Evolutionary conservation across 1,140 invertebrate species (phyloP), one percentile per base, ranked within the genome.

Genomic region (Drosophila sp.): DNA sequence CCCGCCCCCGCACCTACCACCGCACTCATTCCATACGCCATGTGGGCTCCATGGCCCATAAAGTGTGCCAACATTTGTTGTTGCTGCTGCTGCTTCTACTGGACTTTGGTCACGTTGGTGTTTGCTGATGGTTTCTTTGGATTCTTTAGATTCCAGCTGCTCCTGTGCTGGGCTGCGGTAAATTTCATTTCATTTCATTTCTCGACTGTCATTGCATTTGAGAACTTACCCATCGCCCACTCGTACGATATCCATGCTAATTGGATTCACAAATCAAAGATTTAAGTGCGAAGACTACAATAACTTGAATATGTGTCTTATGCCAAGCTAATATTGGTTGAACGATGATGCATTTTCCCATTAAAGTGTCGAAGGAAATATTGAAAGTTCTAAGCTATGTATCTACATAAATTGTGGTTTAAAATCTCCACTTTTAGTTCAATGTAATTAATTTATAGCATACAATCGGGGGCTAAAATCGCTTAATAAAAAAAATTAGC

Each of bases 191-290:
- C 76, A 72, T 81, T 85, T 75, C 25, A 67, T 30, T 44, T 70
- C 60, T 83, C 72, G 71, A 55, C 65, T 71, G 79, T 85, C 83
- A 86, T 82, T 85, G 67, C 56, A 68, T 47, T 44, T 73, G 50
- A 72, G 70, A 81, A 50, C 44, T 27, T 50, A 8, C 73, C 79
- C 29, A 7, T 30, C 5, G 32, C 25, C 11, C 66, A 81, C 61
- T 72, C 63, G 71, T 78, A 73, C 44, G 69, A 83, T 87, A 83
- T 82, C 72, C 79, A 83, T 83, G 84, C 76, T 86, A 86, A 86
- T 86, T 86, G 83, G 83, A 83, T 82, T 76, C 58, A 38, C 72
- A 76, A 83, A 78, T 76, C 33, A 60, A 77, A 75, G 61, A 11
- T 4, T 50, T 62, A 56, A 50, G 44, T 47, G 25, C 44, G 4